Conservation (phyloP, 1,140 invertebrate genomes). For the Proctacanthus coquilletti region DNA sequence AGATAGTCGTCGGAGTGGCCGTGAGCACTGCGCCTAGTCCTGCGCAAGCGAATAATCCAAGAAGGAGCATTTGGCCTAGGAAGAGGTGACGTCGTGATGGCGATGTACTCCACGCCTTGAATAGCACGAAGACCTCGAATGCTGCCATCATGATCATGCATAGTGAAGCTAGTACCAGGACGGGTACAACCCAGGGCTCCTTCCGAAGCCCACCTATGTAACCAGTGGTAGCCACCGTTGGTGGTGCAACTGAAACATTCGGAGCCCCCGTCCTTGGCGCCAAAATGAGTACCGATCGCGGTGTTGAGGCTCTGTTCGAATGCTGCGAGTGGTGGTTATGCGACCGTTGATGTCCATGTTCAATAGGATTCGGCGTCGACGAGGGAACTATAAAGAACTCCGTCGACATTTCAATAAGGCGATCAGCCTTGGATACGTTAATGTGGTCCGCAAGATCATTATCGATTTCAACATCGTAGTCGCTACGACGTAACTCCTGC, state of each 20-base stretch:
- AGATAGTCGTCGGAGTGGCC: conserved; percentile 58
- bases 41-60: conserved; percentile 72
- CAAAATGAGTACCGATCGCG: conserved; percentile 13
- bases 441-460: neutral
- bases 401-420: conserved; percentile 51
- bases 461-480: conserved; percentile 15
- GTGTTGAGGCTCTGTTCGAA: too few relatives aligned
- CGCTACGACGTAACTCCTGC: conserved; percentile 7
- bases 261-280: conserved; percentile 3
- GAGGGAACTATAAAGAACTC: conserved; percentile 56
- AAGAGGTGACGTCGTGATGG: conserved; percentile 75
- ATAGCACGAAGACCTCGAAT: conserved; percentile 81
- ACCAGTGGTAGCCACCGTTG: conserved; percentile 20
- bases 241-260: conserved; percentile 13
- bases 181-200: conserved; percentile 73
- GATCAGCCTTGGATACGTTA: conserved; percentile 35
- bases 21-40: conserved; percentile 64
- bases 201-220: conserved; percentile 36
- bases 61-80: conserved; percentile 75
- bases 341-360: conserved; percentile 5
- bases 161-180: conserved; percentile 59
- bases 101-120: conserved; percentile 68
- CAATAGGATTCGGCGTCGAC: conserved; percentile 11
- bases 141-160: conserved; percentile 65
- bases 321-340: conserved; percentile 12